Evolutionary conservation across 2,888 invertebrate species (phyloP).

Genomic region (Troilus luridus): DNA sequence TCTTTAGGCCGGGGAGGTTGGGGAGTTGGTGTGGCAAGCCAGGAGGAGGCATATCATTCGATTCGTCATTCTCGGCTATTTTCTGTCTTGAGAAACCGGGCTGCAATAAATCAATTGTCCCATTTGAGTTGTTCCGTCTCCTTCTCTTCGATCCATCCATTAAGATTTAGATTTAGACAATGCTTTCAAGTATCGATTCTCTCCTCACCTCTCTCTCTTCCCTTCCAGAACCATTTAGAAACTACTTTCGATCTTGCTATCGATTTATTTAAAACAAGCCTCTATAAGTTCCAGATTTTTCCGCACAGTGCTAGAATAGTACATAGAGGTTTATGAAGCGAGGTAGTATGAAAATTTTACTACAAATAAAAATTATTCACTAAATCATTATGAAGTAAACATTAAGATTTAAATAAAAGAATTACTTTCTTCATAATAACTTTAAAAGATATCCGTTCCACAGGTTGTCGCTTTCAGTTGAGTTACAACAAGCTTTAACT

Average conservation of each 20-base stretch:
- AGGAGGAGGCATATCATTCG: conserved; percentile 50
- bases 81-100: conserved; percentile 55
- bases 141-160: background rate
- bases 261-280: background rate
- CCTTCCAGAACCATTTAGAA: conserved; percentile 34
- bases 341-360: too few species aligned
- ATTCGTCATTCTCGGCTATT: conserved; percentile 57
- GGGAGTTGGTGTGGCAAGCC: background rate
- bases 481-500: too few species aligned
- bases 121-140: conserved; percentile 51
- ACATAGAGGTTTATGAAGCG: too few species aligned
- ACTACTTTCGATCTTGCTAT: background rate
- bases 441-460: too few species aligned
- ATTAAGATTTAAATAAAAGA: too few species aligned
- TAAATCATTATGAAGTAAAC: too few species aligned
- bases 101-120: conserved; percentile 58
- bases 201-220: background rate
- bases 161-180: conserved; percentile 31
- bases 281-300: background rate
- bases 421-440: too few species aligned
- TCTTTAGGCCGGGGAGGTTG: background rate
- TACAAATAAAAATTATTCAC: too few species aligned
- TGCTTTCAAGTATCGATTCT: background rate
- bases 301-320: background rate
- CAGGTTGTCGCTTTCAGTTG: too few species aligned